Percentiles rank a stretch among this genome's conserved stretches.
Evolutionary conservation across 2,797 vertebrate species (phyloP).

Genomic region (Coracias cyanogaster): DNA sequence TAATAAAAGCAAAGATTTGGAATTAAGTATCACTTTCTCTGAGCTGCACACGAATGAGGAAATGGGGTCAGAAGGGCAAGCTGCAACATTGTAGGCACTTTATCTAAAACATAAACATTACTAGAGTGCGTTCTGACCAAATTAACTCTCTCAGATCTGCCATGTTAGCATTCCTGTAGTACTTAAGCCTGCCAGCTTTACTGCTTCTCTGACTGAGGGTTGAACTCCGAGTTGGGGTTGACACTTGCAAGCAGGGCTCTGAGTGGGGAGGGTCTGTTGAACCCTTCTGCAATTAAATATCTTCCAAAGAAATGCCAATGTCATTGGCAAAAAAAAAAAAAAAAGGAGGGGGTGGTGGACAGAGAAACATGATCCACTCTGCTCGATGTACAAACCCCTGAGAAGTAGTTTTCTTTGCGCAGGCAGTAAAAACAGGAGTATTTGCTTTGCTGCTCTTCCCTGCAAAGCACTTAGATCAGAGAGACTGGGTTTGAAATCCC

Average conservation of each 20-base stretch:
- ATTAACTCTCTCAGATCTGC: constrained; percentile 85
- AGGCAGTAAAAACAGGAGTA: not conserved
- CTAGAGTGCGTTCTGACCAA: constrained; percentile 86
- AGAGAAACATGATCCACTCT: not conserved
- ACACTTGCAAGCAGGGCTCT: constrained; percentile 55
- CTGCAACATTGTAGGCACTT: constrained; percentile 85
- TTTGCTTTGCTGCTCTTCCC: constrained; percentile 19
- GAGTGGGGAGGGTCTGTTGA: constrained; percentile 5
- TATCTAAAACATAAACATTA: constrained; percentile 89
- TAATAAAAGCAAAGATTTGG: constrained; percentile 85
- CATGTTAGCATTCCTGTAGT: constrained; percentile 82
- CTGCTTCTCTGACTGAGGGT: constrained; percentile 70
- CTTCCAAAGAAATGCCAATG: not conserved
- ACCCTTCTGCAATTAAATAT: constrained; percentile 45
- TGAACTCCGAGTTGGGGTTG: constrained; percentile 58
- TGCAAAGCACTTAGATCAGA: not conserved
- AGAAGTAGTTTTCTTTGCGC: not conserved
- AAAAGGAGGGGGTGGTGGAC: rapidly evolving
- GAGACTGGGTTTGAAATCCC: not conserved
- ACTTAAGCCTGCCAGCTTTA: constrained; percentile 79
- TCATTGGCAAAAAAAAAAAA: not conserved
- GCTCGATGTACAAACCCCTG: not conserved
- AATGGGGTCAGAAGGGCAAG: constrained; percentile 84
- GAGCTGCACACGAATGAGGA: constrained; percentile 82
- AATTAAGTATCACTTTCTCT: constrained; percentile 86